Conservation (phyloP, 2,888 invertebrate genomes). For the Oligia fasciuncula region DNA sequence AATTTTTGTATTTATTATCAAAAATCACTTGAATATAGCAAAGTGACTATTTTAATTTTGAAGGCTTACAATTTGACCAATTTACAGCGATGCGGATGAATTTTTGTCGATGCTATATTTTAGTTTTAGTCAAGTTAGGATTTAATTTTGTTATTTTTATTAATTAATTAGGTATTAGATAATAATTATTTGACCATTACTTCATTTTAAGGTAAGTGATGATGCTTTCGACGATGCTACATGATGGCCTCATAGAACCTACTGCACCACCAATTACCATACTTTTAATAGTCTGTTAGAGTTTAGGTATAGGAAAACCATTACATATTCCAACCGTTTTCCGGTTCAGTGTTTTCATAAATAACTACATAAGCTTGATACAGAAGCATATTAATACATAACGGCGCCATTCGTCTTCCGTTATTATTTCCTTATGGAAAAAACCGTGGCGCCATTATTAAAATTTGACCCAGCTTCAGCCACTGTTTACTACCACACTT, state of each 20-base stretch:
- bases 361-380: background rate
- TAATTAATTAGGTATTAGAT: too few relatives aligned
- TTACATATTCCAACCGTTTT: background rate
- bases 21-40: background rate
- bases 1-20: too few relatives aligned
- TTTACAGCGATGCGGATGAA: too few relatives aligned
- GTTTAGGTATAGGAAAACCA: background rate
- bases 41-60: background rate
- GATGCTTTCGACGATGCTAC: background rate
- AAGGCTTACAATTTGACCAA: too few relatives aligned
- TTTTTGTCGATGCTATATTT: too few relatives aligned
- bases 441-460: background rate
- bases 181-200: too few relatives aligned
- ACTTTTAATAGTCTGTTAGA: background rate
- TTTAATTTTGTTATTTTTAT: too few relatives aligned
- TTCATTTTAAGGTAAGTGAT: too few relatives aligned
- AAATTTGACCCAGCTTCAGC: slow-evolving; percentile 13
- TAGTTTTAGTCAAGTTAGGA: too few relatives aligned
- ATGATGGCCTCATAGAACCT: background rate
- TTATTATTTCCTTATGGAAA: slow-evolving; percentile 31
- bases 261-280: background rate
- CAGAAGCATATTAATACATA: background rate
- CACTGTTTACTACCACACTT: background rate
- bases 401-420: background rate
- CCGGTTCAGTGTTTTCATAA: slow-evolving; percentile 19